phyloP scores from a whole-genome alignment of 1,140 invertebrate genomes.

The Brachionus manjavacas region DNA sequence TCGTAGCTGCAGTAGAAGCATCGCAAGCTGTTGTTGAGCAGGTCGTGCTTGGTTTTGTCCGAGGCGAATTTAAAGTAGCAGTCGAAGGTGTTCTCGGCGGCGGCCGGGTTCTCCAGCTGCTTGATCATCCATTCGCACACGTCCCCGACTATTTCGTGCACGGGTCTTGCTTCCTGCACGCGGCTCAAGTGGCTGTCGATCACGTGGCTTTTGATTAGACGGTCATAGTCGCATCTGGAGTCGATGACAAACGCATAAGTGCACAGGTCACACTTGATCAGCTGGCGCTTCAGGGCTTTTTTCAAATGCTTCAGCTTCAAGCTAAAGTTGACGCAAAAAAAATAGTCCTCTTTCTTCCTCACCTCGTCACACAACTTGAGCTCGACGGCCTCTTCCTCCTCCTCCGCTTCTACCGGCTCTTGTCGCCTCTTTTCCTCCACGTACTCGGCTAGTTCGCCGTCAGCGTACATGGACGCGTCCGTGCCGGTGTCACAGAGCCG shows the following conservation, averaged over 20 bases:
- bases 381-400: neutral
- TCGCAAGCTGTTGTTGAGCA: neutral
- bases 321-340: slow-evolving; percentile 1
- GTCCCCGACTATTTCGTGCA: neutral
- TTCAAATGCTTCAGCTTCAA: neutral
- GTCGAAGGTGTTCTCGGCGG: neutral
- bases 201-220: neutral
- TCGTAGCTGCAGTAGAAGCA: neutral
- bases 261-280: slow-evolving; percentile 29
- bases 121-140: neutral
- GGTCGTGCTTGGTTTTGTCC: neutral
- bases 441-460: neutral
- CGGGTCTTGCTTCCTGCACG: neutral
- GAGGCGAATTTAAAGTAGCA: neutral
- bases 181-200: neutral
- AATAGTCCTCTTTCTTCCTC: slow-evolving; percentile 15
- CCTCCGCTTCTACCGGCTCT: neutral
- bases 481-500: neutral
- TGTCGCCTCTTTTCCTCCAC: neutral
- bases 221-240: neutral
- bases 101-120: neutral
- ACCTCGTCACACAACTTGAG: neutral
- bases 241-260: neutral
- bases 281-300: neutral
- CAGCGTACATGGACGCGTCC: no score